Percentiles rank a stretch among this genome's conserved stretches.
phyloP scores from a whole-genome alignment of 1,140 invertebrate species.

The Philotrypesis tridentata region DNA sequence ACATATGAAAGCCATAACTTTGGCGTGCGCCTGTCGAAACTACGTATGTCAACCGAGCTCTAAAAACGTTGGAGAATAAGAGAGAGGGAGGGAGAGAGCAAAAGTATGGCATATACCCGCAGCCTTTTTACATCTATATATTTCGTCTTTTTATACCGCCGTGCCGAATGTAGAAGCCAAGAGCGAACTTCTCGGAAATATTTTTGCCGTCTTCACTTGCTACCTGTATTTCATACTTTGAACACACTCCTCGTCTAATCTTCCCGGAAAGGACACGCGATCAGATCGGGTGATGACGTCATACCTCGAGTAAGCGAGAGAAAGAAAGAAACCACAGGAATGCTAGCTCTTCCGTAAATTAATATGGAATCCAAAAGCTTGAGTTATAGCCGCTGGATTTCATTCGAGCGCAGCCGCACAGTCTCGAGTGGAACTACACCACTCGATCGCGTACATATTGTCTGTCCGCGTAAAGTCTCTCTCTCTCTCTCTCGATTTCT shows the following conservation, averaged over 20 bases:
- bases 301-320: background rate
- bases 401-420: background rate
- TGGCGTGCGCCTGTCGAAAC: conserved; percentile 16
- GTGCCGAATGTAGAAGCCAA: conserved; percentile 2
- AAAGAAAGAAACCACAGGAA: too few species aligned
- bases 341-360: background rate
- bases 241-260: background rate
- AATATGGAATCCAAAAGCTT: background rate
- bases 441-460: background rate
- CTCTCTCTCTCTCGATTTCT: too few species aligned
- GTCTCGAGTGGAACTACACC: background rate
- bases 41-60: conserved; percentile 34
- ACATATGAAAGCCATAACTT: conserved; percentile 31
- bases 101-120: background rate
- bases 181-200: background rate
- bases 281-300: background rate
- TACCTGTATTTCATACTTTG: background rate
- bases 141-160: conserved; percentile 1
- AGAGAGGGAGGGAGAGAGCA: background rate
- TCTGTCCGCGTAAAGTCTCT: background rate
- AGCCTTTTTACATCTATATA: conserved; percentile 9
- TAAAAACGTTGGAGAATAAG: conserved; percentile 7
- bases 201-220: background rate
- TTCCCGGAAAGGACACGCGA: background rate
- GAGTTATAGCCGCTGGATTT: background rate